Conservation (phyloP, 2,888 invertebrate genomes). For the Cataglyphis albicans region DNA sequence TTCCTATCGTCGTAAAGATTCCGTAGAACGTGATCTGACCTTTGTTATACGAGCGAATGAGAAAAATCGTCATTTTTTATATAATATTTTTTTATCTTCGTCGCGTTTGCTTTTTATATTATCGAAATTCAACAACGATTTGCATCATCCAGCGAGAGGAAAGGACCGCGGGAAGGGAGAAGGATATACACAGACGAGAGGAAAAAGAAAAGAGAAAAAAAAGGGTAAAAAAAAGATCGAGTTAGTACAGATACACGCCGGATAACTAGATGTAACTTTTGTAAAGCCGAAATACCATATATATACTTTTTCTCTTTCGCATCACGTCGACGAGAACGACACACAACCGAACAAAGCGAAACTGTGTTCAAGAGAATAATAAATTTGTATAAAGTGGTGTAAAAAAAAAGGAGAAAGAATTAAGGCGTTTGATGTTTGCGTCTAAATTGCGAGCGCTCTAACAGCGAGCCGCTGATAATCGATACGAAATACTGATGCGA, state of each 20-base stretch:
- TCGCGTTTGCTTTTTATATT: not conserved
- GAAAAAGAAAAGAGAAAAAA: slow-evolving; percentile 20
- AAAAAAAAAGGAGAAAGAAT: slow-evolving; percentile 56
- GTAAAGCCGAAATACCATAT: slow-evolving; percentile 73
- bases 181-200: not conserved
- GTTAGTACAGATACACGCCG: slow-evolving; percentile 51
- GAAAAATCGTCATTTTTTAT: not conserved
- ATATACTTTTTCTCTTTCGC: slow-evolving; percentile 81
- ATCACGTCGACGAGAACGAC: slow-evolving; percentile 74
- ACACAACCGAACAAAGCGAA: slow-evolving; percentile 64
- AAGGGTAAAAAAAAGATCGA: slow-evolving; percentile 17
- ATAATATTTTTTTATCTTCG: not conserved
- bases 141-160: slow-evolving; percentile 3
- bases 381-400: slow-evolving; percentile 85
- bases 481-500: slow-evolving; percentile 14
- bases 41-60: not conserved
- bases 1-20: not conserved
- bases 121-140: not conserved
- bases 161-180: slow-evolving; percentile 20
- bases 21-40: not conserved
- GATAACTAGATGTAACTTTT: slow-evolving; percentile 80
- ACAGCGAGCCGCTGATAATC: not conserved
- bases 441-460: slow-evolving; percentile 38
- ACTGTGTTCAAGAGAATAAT: slow-evolving; percentile 83
- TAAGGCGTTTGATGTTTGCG: slow-evolving; percentile 64